These are phyloP conservation scores for Prorops nasuta DNA, from an alignment of 1,140 invertebrate genomes.

Conservation along the genomic window DNA sequence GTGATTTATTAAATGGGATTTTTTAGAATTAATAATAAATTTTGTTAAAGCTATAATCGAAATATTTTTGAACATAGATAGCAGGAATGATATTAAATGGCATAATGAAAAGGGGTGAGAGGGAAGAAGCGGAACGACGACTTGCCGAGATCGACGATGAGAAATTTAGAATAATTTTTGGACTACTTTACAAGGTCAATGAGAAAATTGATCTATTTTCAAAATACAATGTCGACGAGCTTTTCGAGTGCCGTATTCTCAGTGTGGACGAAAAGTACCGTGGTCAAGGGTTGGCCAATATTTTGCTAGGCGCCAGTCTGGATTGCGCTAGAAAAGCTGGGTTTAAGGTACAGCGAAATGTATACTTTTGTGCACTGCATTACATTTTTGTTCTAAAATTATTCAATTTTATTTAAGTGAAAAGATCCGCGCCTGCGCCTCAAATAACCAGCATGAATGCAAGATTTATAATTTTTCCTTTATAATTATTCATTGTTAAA, in stretches of 20 bases:
- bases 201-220: conserved; percentile 63
- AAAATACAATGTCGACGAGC: conserved; percentile 66
- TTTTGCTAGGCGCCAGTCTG: conserved; percentile 66
- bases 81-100: conserved; percentile 69
- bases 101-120: conserved; percentile 60
- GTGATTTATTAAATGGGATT: not conserved
- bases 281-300: conserved; percentile 69
- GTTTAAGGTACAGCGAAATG: conserved; percentile 62
- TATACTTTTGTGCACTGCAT: not conserved
- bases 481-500: no score
- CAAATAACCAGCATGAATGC: not conserved
- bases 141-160: conserved; percentile 60
- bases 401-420: not conserved
- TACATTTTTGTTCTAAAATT: not conserved
- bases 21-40: not conserved
- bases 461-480: not conserved
- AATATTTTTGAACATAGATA: no score
- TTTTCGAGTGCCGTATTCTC: conserved; percentile 79
- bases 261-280: conserved; percentile 70
- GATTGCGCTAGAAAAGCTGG: conserved; percentile 64
- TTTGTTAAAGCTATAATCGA: no score
- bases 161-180: conserved; percentile 67
- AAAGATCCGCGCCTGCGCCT: not conserved
- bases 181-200: conserved; percentile 64
- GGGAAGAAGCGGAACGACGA: conserved; percentile 60